Base-by-base conservation (phyloP, 2,113 vertebrate genomes). In the Myodes glareolus region DNA sequence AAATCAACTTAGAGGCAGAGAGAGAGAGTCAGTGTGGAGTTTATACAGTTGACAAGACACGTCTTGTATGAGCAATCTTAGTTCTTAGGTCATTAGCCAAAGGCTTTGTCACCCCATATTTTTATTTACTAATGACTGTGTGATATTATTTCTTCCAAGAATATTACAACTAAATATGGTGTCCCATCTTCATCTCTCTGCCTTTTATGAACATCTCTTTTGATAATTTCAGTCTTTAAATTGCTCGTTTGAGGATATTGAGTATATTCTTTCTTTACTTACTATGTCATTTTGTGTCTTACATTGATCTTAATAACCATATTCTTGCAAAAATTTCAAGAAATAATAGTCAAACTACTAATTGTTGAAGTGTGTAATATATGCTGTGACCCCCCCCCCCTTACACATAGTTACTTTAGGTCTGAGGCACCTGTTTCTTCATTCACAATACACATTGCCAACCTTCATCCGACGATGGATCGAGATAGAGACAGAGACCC, bases 71-170 rank as follows among this genome's bases (percentile, higher is more conserved):
- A 90, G 27, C 70, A 90, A 67, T 52, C 25, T 21, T 91, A 19
- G 92, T 25, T n/a, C 63, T 58, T 70, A 58, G 33, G 33, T 36
- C 31, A 36, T 42, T 65, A 65, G n/a, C 27, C 29, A 50, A 36
- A 58, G 65, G 39, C 50, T 89, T 84, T 63, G 5, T 68, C 5
- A 12, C 5, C 90, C 31, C 27, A 9, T 75, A 47, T 91, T 94
- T 97, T 93, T 82, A 77, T 72, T 88, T 94, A 91, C 12, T 95
- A 27, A 36, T 91, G 27, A 25, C n/a, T 90, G 75, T 42, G 33
- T 47, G 31, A 58, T 50, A 70, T 68, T 94, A 86, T 42, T 91
- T 96, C 95, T 39, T 90, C 8, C 31, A 92, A 45, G 9, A 52
- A 31, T 72, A 63, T 72, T 89, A 52, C 17, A 82, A 47, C 52